Conservation (phyloP, 2,888 invertebrate genomes). For the Tachina grossa region DNA sequence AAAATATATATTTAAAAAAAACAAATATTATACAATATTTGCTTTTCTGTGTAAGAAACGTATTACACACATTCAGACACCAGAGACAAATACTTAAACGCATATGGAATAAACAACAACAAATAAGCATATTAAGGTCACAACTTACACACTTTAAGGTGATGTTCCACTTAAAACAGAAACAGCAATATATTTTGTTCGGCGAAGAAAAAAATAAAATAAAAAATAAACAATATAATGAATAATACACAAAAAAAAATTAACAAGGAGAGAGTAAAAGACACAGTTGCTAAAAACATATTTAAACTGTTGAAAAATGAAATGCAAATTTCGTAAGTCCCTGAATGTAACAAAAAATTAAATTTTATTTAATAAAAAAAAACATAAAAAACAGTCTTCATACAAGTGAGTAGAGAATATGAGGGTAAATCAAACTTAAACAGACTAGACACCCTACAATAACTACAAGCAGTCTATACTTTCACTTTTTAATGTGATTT, state of each 20-base stretch:
- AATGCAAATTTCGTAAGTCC: conserved; percentile 58
- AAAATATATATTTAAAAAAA: conserved; percentile 17
- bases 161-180: conserved; percentile 63
- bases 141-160: conserved; percentile 44
- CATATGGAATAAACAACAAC: conserved; percentile 51
- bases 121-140: conserved; percentile 67
- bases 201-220: neutral
- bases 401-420: conserved; percentile 6
- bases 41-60: conserved; percentile 16
- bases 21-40: conserved; percentile 63
- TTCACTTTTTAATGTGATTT: no score
- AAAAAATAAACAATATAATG: conserved; percentile 21
- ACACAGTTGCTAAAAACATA: conserved; percentile 33
- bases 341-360: conserved; percentile 53
- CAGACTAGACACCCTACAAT: neutral
- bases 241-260: conserved; percentile 6
- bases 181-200: conserved; percentile 22
- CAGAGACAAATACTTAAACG: conserved; percentile 28
- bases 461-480: no score
- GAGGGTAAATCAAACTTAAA: neutral
- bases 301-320: conserved; percentile 35
- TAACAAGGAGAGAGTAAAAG: conserved; percentile 32
- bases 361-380: conserved; percentile 1
- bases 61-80: conserved; percentile 7
- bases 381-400: conserved; percentile 14